phyloP scores from a whole-genome alignment of 2,888 invertebrate species.

The Zygaena filipendulae region DNA sequence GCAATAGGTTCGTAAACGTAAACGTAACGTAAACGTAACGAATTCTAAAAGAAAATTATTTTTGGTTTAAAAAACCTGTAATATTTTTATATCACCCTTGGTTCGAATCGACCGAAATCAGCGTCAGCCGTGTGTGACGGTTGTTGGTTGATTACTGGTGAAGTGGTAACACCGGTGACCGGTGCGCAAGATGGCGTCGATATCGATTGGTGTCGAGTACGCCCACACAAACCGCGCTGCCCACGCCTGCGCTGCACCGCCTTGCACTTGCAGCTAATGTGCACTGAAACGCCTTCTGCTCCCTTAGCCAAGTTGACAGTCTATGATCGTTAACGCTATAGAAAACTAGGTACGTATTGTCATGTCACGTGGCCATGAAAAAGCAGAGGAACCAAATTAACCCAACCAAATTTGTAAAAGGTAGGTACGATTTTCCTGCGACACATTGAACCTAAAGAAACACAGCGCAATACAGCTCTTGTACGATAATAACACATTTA shows the following conservation, averaged over 20 bases:
- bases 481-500: slow-evolving; percentile 1
- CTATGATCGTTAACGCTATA: no score
- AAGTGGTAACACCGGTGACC: slow-evolving; percentile 35
- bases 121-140: slow-evolving; percentile 11
- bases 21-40: no score
- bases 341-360: no score
- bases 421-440: no score
- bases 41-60: no score
- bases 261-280: slow-evolving; percentile 42
- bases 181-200: slow-evolving; percentile 57
- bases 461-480: slow-evolving; percentile 6
- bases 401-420: slow-evolving; percentile 10
- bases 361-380: no score
- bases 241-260: slow-evolving; percentile 61
- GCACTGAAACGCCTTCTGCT: slow-evolving; percentile 35
- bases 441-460: no score
- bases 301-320: no score
- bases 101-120: no score
- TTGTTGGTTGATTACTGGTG: slow-evolving; percentile 22
- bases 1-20: no score
- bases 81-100: no score
- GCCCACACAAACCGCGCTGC: slow-evolving; percentile 44
- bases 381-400: slow-evolving; percentile 11
- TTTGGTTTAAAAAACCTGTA: no score
- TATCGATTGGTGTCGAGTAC: slow-evolving; percentile 51